Evolutionary conservation across 2,113 vertebrate genomes (phyloP).

Genomic region (Brachyhypopomus gauderio): DNA sequence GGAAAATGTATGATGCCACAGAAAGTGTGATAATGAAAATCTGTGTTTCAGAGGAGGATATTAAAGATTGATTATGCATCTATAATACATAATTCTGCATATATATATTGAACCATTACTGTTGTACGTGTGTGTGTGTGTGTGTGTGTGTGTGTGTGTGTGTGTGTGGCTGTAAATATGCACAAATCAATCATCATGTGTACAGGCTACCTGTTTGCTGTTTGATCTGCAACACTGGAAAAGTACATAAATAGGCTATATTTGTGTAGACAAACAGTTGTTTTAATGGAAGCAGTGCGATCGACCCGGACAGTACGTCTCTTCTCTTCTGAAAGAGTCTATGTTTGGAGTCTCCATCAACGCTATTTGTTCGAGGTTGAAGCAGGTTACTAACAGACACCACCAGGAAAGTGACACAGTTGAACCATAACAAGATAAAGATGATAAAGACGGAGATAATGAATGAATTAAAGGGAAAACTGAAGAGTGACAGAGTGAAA

Average conservation of each 20-base stretch:
- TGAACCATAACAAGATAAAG: neutral
- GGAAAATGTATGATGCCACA: slow-evolving; percentile 67
- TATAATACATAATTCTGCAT: slow-evolving; percentile 39
- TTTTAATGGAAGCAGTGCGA: neutral
- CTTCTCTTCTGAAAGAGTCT: neutral
- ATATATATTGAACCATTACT: slow-evolving; percentile 58
- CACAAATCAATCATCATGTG: neutral
- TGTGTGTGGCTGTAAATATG: neutral
- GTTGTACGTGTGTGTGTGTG: neutral
- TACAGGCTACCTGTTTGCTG: neutral
- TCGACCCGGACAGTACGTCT: neutral
- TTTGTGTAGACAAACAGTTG: neutral
- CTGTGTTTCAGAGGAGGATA: slow-evolving; percentile 58
- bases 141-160: neutral
- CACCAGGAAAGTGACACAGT: neutral
- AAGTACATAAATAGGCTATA: neutral
- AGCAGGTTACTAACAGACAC: neutral
- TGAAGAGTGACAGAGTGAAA: neutral
- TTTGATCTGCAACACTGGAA: neutral
- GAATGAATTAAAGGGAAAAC: neutral
- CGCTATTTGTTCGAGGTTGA: neutral
- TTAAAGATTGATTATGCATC: slow-evolving; percentile 69
- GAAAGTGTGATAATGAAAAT: slow-evolving; percentile 53
- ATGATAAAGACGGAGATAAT: neutral
- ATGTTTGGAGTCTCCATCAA: slow-evolving; percentile 14